phyloP scores from a whole-genome alignment of 2,113 vertebrate species.

The Microtus pennsylvanicus region DNA sequence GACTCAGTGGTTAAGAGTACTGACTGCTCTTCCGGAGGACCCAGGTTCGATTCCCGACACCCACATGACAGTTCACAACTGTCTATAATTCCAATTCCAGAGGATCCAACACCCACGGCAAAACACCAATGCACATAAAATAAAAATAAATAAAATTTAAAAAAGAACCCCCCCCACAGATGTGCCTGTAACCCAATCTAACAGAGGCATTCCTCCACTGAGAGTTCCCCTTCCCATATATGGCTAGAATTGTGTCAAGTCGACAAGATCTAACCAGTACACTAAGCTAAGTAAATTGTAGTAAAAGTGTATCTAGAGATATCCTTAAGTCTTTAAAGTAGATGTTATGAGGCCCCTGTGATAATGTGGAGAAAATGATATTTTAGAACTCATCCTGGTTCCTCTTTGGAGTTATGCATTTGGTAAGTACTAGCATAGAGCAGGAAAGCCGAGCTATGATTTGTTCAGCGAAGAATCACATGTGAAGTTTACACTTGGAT shows the following conservation, averaged over 20 bases:
- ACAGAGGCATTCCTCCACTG: background rate
- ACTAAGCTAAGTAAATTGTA: conserved; percentile 10
- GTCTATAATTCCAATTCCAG: background rate
- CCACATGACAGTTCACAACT: background rate
- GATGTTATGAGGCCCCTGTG: background rate
- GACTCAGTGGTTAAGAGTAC: too few species aligned
- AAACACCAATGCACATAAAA: background rate
- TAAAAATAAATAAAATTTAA: background rate
- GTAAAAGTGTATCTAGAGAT: background rate
- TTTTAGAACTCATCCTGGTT: background rate
- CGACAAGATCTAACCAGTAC: background rate
- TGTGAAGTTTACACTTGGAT: conserved; percentile 18
- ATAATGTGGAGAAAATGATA: background rate
- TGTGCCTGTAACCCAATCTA: background rate
- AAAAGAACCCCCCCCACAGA: background rate
- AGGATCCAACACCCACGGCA: background rate
- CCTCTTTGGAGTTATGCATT: background rate
- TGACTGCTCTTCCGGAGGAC: too few species aligned
- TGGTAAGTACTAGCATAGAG: background rate
- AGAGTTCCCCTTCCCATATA: background rate
- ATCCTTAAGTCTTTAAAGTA: conserved; percentile 30
- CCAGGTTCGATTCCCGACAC: too few species aligned
- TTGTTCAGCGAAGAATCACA: background rate
- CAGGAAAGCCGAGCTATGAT: conserved; percentile 6
- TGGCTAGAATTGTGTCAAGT: background rate